These are phyloP conservation scores for Listronotus bonariensis DNA, from an alignment of 1,140 invertebrate species.

Conservation along the genomic window DNA sequence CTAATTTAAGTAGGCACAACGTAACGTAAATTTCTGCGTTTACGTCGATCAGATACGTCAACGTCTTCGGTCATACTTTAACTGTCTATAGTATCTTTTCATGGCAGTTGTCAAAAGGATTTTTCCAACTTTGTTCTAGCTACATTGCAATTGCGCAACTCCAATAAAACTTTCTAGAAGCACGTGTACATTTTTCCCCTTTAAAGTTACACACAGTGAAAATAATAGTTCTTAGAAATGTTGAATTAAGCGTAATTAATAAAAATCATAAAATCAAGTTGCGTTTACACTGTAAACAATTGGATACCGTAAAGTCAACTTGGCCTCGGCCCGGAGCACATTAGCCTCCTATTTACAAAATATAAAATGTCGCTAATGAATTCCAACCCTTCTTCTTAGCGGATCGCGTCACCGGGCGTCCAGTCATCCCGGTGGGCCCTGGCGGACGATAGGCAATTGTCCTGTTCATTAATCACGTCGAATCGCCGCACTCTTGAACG, in stretches of 20 bases:
- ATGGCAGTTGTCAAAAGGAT: no score
- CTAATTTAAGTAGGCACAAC: no score
- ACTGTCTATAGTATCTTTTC: no score
- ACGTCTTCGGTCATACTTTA: no score
- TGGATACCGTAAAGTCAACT: conserved; percentile 24
- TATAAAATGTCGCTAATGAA: conserved; percentile 53
- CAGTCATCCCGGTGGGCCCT: neutral
- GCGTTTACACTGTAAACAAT: conserved; percentile 21
- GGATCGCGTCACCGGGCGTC: neutral
- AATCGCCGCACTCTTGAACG: conserved; percentile 52
- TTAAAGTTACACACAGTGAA: no score
- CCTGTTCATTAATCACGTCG: conserved; percentile 55
- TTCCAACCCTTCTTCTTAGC: conserved; percentile 50
- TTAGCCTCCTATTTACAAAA: conserved; percentile 50
- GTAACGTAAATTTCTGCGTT: no score
- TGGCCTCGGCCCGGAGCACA: conserved; percentile 11
- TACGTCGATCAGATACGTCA: no score
- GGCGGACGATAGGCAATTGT: conserved; percentile 51
- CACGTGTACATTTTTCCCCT: no score
- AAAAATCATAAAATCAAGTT: conserved; percentile 39
- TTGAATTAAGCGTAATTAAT: conserved; percentile 37
- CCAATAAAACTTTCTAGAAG: no score
- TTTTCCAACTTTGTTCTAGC: no score
- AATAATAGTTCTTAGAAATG: no score
- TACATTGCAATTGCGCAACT: no score